These are phyloP conservation scores for Andrena camellia DNA, from an alignment of 2,888 invertebrate species.

Conservation along the genomic window DNA sequence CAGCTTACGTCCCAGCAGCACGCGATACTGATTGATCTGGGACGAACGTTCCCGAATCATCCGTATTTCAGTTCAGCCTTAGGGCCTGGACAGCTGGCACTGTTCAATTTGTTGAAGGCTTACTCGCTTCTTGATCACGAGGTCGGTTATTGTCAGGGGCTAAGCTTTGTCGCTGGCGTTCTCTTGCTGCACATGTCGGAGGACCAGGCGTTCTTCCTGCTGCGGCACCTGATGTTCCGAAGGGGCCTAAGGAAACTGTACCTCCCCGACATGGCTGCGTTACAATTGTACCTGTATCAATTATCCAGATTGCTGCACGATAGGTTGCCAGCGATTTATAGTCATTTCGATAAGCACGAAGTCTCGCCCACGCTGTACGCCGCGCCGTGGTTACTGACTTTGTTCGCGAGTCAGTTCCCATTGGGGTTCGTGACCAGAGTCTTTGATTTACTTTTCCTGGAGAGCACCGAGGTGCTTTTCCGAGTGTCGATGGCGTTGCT, in stretches of 20 bases:
- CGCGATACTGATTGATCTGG: slow-evolving; percentile 97
- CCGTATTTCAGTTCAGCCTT: slow-evolving; percentile 96
- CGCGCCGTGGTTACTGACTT: slow-evolving; percentile 98
- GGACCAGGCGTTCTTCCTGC: slow-evolving; percentile 93
- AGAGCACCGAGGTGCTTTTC: slow-evolving; percentile 96
- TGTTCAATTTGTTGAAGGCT: slow-evolving; percentile 98
- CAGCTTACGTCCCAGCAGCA: slow-evolving; percentile 98
- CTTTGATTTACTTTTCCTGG: slow-evolving; percentile 96
- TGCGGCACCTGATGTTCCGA: slow-evolving; percentile 96
- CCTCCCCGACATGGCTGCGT: slow-evolving; percentile 96
- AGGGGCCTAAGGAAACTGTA: slow-evolving; percentile 95
- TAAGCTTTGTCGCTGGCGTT: slow-evolving; percentile 98
- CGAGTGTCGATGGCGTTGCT: slow-evolving; percentile 94
- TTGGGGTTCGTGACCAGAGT: slow-evolving; percentile 97
- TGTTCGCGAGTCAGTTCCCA: slow-evolving; percentile 98
- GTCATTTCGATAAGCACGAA: slow-evolving; percentile 94
- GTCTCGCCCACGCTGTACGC: slow-evolving; percentile 97
- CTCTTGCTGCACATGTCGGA: slow-evolving; percentile 97
- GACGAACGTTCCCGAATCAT: slow-evolving; percentile 97
- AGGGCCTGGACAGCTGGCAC: slow-evolving; percentile 96
- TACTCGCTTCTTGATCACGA: slow-evolving; percentile 97
- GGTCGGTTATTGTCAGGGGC: slow-evolving; percentile 98
- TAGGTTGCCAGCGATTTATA: slow-evolving; percentile 93
- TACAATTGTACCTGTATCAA: slow-evolving; percentile 96
- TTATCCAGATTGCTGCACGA: slow-evolving; percentile 96